Percentiles rank a stretch among this genome's conserved stretches.
Conservation (phyloP, 2,888 invertebrate genomes). For the Ochlodes sylvanus region DNA sequence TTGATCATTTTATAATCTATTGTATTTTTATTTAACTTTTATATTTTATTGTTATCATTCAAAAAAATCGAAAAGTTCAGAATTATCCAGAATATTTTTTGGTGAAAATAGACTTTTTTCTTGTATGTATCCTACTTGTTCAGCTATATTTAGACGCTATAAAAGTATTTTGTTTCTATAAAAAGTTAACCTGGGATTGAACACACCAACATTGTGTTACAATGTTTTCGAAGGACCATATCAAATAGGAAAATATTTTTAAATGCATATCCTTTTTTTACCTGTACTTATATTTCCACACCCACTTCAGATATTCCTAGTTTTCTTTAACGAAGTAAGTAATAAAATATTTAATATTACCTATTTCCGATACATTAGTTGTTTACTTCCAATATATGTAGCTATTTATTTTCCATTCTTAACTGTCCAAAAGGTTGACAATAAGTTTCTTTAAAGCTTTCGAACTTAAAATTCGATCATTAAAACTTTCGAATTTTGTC, state of each 20-base stretch:
- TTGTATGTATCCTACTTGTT: not conserved
- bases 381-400: too few relatives aligned
- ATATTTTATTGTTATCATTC: slow-evolving; percentile 60
- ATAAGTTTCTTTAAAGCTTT: not conserved
- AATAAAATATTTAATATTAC: too few relatives aligned
- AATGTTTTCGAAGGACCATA: slow-evolving; percentile 9
- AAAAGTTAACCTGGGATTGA: not conserved
- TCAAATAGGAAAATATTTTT: slow-evolving; percentile 14
- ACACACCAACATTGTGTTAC: not conserved
- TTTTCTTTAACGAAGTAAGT: not conserved
- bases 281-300: not conserved
- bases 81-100: not conserved
- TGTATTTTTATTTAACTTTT: slow-evolving; percentile 68
- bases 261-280: slow-evolving; percentile 10
- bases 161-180: not conserved
- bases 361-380: too few relatives aligned
- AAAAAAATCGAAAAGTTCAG: slow-evolving; percentile 15
- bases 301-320: not conserved
- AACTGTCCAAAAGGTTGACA: not conserved
- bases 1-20: slow-evolving; percentile 56
- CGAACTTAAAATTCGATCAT: too few relatives aligned
- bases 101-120: not conserved
- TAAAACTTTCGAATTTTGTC: too few relatives aligned
- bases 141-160: not conserved
- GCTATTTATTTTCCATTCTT: too few relatives aligned